Evolutionary conservation across 2,888 invertebrate genomes (phyloP).

Genomic region (Hanleya hanleyi): DNA sequence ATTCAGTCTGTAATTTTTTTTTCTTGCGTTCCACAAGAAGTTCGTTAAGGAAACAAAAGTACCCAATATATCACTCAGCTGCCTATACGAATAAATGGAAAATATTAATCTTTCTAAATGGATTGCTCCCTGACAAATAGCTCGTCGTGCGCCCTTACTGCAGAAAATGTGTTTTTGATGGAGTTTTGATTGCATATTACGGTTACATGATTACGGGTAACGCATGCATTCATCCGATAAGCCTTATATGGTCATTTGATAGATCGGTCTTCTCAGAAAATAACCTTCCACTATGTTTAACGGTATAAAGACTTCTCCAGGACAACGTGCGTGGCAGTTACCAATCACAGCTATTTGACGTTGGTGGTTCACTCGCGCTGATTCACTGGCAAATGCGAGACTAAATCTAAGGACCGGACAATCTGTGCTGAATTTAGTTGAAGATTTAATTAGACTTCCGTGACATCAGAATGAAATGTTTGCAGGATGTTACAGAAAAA

Average conservation of each 20-base stretch:
- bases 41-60: neutral
- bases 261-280: no score
- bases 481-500: no score
- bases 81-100: neutral
- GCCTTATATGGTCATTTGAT: neutral
- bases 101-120: slow-evolving; percentile 11
- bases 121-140: slow-evolving; percentile 3
- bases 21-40: neutral
- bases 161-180: slow-evolving; percentile 1
- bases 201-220: neutral
- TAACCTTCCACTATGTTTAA: no score
- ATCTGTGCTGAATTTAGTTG: no score
- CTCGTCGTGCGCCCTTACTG: neutral
- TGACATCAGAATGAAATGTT: no score
- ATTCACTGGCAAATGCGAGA: no score
- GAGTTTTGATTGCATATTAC: slow-evolving; percentile 3
- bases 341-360: no score
- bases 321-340: no score
- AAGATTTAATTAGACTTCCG: no score
- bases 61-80: neutral
- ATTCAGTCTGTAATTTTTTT: neutral
- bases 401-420: no score
- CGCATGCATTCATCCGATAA: slow-evolving; percentile 1
- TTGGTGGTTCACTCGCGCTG: no score
- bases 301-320: no score